Conservation (phyloP, 2,888 invertebrate species). For the Cheiracanthium punctorium region DNA sequence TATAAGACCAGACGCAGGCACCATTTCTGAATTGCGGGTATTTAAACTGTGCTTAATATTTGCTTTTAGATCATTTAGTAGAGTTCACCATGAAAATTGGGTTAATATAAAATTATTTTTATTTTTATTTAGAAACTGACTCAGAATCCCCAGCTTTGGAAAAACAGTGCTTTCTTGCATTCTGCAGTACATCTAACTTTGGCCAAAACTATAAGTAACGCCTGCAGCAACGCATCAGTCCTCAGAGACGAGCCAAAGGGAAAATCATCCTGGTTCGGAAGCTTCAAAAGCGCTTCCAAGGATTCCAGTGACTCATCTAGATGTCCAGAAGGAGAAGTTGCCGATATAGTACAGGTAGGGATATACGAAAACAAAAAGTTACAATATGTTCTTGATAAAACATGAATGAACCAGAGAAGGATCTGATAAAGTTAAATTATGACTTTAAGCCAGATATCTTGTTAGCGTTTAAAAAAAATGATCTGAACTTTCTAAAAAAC, state of each 20-base stretch:
- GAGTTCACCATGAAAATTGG: no score
- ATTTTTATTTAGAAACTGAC: neutral
- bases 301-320: no score
- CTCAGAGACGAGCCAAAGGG: neutral
- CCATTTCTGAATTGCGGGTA: constrained; percentile 74
- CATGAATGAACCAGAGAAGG: no score
- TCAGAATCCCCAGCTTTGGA: neutral
- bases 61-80: no score
- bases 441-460: no score
- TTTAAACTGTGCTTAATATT: constrained; percentile 47
- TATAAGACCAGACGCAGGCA: constrained; percentile 74
- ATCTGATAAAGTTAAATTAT: no score
- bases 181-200: constrained; percentile 54
- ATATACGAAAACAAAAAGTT: no score
- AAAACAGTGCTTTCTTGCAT: constrained; percentile 14
- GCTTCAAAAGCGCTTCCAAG: neutral
- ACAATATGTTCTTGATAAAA: no score
- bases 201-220: constrained; percentile 20
- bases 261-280: neutral
- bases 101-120: neutral
- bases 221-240: neutral
- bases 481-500: no score
- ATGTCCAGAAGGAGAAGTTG: constrained; percentile 22
- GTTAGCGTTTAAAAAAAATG: no score
- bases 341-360: constrained; percentile 27